Evolutionary conservation across 35 echinoderm and acorn worm species (phyloP), one percentile per base, ranked within the genome.

Genomic region (Holothuria glaberrima): DNA sequence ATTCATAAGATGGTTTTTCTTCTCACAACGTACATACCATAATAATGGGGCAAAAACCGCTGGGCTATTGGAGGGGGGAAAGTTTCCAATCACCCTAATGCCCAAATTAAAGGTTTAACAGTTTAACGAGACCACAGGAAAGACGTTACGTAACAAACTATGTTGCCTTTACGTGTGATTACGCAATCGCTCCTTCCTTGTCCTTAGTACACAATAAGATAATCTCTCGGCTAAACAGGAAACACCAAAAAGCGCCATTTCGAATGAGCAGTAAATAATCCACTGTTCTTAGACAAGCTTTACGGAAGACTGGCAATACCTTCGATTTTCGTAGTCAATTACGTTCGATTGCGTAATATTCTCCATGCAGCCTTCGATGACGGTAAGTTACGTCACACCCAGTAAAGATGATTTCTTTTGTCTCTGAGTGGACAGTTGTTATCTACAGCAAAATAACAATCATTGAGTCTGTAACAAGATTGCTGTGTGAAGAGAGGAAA

Each of bases 211-310:
- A 75, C 71, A 75, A 75, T 75, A 75, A 75, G 71, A 41, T 75
- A 75, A 75, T 75, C 71, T 75, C 33, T 75, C 71, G 14, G 44
- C 71, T 75, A 75, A 75, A 75, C 71, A 75, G 71, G 71, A 75
- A 75, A 75, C 71, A 48, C 20, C 31, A 75, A 41, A 75, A 75
- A 32, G 71, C 32, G 71, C 71, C 34, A 38, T 75, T 75, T 75
- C 71, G 44, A 38, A 75, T 75, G 26, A 20, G 29, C 44, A 38
- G 71, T 75, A 75, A 75, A 75, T 75, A 75, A 75, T 31, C 71
- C 32, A 75, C 71, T 41, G 32, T 75, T 41, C 30, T 41, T 44
- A 38, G 44, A 38, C 31, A 75, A 41, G 31, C 24, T 75, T 41
- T 41, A 29, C 21, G 22, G 66, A 24, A 69, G 66, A 69, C 66